Evolutionary conservation across 1,140 invertebrate genomes (phyloP), one percentile per base, ranked within the genome.

Genomic region (Saccostrea cuccullata): DNA sequence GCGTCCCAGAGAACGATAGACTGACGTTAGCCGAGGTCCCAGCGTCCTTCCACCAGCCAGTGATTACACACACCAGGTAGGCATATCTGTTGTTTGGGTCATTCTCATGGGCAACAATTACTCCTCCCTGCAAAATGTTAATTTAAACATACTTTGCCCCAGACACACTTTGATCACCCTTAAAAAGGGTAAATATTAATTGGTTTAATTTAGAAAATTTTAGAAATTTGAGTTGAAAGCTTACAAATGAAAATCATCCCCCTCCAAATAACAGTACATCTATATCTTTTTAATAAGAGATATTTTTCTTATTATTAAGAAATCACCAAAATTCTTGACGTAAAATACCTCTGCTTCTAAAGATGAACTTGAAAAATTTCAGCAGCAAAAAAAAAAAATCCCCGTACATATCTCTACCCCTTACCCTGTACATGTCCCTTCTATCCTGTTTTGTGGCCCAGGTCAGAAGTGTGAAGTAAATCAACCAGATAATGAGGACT

Each of bases 11-110:
- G 13, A 91, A 40, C 55, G 86, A 90, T 15, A 92, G 87, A 23
- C 83, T 91, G 11, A 93, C 90, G 15, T 85, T 90, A 15, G 92
- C 86, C 20, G 92, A 92, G 13, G 92, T 93, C 17, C 90, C 90
- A 13, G 92, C 89, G 8, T 86, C 26, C 47, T 56, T 82, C 90
- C 91, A 90, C 92, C 91, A 92, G 12, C 91, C 90, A 5, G 92
- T 92, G 2, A 89, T 83, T 6, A 91, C 85, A 77, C 91, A 87
- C 12, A 92, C 67, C 67, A 92, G 84, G 70, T 92, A 92, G 12
- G 86, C 56, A 56, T 90, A 89, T 58, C 70, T 47, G 82, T 91
- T 87, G 4, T 82, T 83, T 5, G 85, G 20, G 15, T 87, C 36
- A 67, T 89, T 91, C 83, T 91, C 90, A 55, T 86, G 56, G 82